Conservation (phyloP, 2,888 invertebrate species). For the Drosophila sordidapex region DNA sequence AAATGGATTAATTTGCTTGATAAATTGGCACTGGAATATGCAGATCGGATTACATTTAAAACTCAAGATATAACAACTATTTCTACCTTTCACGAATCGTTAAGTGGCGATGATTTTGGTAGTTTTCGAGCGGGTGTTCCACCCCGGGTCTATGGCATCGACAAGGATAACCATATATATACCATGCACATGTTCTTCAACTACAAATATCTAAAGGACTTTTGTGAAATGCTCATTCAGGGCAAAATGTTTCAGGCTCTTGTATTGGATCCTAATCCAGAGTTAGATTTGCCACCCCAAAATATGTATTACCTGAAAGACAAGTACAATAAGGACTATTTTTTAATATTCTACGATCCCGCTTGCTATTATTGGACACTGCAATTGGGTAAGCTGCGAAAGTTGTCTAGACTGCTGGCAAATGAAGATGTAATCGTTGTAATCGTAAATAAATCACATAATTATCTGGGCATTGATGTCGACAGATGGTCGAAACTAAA, state of each 20-base stretch:
- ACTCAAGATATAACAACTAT: constrained; percentile 38
- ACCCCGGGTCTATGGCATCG: constrained; percentile 47
- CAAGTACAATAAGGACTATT: constrained; percentile 20
- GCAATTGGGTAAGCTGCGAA: constrained; percentile 40
- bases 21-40: constrained; percentile 31
- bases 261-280: constrained; percentile 12
- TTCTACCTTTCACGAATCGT: constrained; percentile 8
- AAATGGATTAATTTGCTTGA: constrained; percentile 38
- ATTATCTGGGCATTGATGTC: constrained; percentile 3
- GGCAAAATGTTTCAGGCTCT: constrained; percentile 40
- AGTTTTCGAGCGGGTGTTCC: constrained; percentile 39
- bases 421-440: constrained; percentile 6
- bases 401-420: constrained; percentile 2
- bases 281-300: constrained; percentile 16
- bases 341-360: constrained; percentile 53
- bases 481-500: constrained; percentile 8
- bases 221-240: constrained; percentile 43
- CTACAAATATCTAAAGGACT: constrained; percentile 47
- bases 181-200: constrained; percentile 54
- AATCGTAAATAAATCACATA: neutral
- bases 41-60: constrained; percentile 22
- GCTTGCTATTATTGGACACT: constrained; percentile 41
- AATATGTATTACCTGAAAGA: constrained; percentile 40
- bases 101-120: constrained; percentile 30
- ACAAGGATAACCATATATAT: constrained; percentile 32